Percentiles rank a stretch among this genome's conserved stretches.
Evolutionary conservation across 2,113 vertebrate species (phyloP).

Genomic region (Micronycteris hirsuta): DNA sequence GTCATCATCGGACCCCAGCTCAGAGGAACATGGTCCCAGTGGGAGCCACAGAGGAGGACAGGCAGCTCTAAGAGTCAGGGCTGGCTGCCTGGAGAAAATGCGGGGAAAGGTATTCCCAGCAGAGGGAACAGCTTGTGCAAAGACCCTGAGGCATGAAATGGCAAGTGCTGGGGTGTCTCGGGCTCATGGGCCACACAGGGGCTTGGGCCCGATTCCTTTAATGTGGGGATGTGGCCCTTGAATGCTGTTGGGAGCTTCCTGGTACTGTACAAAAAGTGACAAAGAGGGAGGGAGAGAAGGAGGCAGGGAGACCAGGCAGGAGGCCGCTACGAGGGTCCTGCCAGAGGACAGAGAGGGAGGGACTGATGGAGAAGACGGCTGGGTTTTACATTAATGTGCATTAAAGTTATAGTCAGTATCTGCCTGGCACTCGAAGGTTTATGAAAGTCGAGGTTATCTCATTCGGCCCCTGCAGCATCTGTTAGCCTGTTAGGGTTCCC

Average conservation of each 20-base stretch:
- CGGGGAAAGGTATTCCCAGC: background rate
- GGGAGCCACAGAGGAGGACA: background rate
- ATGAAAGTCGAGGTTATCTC: background rate
- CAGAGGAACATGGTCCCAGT: too few species aligned
- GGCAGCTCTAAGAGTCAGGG: background rate
- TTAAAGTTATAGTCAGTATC: too few species aligned
- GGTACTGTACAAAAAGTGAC: background rate
- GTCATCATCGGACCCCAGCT: background rate
- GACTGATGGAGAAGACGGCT: background rate
- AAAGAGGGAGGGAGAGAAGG: background rate
- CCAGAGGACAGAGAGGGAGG: background rate
- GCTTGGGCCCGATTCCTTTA: background rate
- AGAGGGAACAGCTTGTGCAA: background rate
- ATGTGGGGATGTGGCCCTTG: background rate
- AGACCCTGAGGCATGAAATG: background rate
- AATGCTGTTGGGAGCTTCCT: background rate
- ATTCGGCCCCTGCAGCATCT: background rate
- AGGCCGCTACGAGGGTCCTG: background rate
- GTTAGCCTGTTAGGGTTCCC: background rate
- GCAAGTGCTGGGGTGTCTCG: background rate
- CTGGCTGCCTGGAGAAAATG: background rate
- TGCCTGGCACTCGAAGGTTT: background rate
- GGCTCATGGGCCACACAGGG: background rate
- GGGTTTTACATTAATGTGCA: background rate
- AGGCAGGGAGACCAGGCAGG: background rate